Conservation (phyloP, 1,140 invertebrate genomes). For the Stenopsyche tienmushanensis region DNA sequence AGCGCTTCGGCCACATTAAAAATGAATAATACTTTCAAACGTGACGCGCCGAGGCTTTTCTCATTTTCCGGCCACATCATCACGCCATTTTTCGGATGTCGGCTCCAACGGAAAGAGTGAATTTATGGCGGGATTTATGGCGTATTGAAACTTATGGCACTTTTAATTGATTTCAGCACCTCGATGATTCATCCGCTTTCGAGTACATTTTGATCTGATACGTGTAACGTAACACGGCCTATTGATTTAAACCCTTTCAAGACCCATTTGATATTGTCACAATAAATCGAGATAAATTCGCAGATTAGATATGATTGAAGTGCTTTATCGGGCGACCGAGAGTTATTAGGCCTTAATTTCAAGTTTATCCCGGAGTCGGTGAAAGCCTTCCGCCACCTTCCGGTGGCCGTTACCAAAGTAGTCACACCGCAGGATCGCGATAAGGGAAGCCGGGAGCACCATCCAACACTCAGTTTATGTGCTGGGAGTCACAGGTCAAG, state of each 20-base stretch:
- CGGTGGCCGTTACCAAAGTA: slow-evolving; percentile 25
- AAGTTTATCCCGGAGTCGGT: slow-evolving; percentile 30
- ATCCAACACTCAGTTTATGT: slow-evolving; percentile 40
- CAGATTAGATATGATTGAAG: neutral
- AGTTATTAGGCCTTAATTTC: slow-evolving; percentile 31
- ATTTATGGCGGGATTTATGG: no score
- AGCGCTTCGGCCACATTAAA: slow-evolving; percentile 39
- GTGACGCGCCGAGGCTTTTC: slow-evolving; percentile 31
- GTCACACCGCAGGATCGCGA: slow-evolving; percentile 26
- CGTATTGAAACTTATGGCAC: no score
- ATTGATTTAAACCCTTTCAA: no score
- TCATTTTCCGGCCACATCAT: slow-evolving; percentile 13
- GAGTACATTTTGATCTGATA: no score
- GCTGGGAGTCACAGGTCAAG: slow-evolving; percentile 34
- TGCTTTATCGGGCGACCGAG: neutral
- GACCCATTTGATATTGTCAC: no score
- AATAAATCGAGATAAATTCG: no score
- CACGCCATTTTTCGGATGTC: no score
- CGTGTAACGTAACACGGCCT: no score
- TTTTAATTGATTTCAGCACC: no score
- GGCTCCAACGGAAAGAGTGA: no score
- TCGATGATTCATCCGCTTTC: no score
- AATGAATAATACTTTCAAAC: slow-evolving; percentile 42
- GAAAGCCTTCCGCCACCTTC: slow-evolving; percentile 29
- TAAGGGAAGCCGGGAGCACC: slow-evolving; percentile 27